Evolutionary conservation across 1,140 invertebrate genomes (phyloP), one percentile per base, ranked within the genome.

Genomic region (Gonatopus flavifemur): DNA sequence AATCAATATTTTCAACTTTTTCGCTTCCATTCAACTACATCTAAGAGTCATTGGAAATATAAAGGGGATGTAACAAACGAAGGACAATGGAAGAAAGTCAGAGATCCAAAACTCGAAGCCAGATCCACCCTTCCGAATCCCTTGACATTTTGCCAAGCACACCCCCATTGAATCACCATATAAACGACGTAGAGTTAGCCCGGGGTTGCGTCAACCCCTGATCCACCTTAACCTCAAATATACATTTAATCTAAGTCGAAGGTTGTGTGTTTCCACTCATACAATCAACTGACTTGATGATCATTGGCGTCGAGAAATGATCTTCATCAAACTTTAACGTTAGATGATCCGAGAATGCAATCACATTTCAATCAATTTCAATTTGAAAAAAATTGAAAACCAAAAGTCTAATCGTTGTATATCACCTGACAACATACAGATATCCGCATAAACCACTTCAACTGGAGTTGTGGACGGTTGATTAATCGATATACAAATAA

Each of bases 141-240:
- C 67, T 70, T 70, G 67, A 70, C 64, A 67, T 70, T 70, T 64
- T 67, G 66, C 67, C 66, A 70, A 69, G 58, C 62, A 61, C n/a
- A n/a, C 52, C 66, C 65, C 64, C 64, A 63, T 62, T 42, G 65
- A 67, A 67, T 69, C 66, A 69, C 66, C 66, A 69, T 69, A 69
- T 69, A 69, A 69, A 69, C 66, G 65, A 69, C 60, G 62, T 58
- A 38, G 43, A 55, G n/a, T n/a, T n/a, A n/a, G 49, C 56, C 60
- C 57, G 21, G 52, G 55, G 49, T 24, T 39, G 52, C 30, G 50
- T 46, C 66, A 64, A 65, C 64, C 64, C 66, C 59, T 63, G 67
- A 69, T 65, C 64, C 62, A 57, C 54, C 64, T 52, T 57, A 62
- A 69, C 67, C 66, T 68, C 66, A 57, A 68, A 68, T 68, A 65